Evolutionary conservation across 2,113 vertebrate genomes (phyloP).

Genomic region (Electrona antarctica): DNA sequence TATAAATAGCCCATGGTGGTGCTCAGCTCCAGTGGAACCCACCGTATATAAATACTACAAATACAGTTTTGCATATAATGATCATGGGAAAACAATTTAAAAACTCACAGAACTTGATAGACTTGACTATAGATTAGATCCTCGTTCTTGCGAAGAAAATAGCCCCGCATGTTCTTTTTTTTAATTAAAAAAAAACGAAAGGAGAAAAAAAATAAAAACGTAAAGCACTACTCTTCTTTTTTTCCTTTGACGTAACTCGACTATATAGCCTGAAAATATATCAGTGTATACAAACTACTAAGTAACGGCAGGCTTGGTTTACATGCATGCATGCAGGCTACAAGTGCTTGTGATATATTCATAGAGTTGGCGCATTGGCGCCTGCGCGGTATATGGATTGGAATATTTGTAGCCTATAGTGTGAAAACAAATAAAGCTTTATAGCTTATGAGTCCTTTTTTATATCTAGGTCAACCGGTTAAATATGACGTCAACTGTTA

Average conservation of each 20-base stretch:
- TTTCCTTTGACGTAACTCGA: too few relatives aligned
- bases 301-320: slow-evolving; percentile 71
- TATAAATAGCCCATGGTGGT: slow-evolving; percentile 1
- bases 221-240: too few relatives aligned
- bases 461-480: slow-evolving; percentile 31
- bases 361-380: slow-evolving; percentile 72
- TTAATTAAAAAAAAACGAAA: not conserved
- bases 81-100: not conserved
- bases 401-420: slow-evolving; percentile 55
- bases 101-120: not conserved
- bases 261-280: too few relatives aligned
- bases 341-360: slow-evolving; percentile 84
- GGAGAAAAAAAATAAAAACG: too few relatives aligned
- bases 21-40: too few relatives aligned
- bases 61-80: too few relatives aligned
- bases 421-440: slow-evolving; percentile 70
- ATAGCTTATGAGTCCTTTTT: slow-evolving; percentile 29
- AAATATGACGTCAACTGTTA: slow-evolving; percentile 37
- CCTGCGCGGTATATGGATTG: slow-evolving; percentile 55
- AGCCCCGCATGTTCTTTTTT: slow-evolving; percentile 1
- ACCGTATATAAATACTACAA: too few relatives aligned
- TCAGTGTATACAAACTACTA: not conserved
- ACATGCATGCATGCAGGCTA: slow-evolving; percentile 42
- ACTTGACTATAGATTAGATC: not conserved
- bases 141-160: too few relatives aligned